Evolutionary conservation across 2,797 vertebrate species (phyloP), one percentile per base, ranked within the genome.

Genomic region (Gallinago solitaria): DNA sequence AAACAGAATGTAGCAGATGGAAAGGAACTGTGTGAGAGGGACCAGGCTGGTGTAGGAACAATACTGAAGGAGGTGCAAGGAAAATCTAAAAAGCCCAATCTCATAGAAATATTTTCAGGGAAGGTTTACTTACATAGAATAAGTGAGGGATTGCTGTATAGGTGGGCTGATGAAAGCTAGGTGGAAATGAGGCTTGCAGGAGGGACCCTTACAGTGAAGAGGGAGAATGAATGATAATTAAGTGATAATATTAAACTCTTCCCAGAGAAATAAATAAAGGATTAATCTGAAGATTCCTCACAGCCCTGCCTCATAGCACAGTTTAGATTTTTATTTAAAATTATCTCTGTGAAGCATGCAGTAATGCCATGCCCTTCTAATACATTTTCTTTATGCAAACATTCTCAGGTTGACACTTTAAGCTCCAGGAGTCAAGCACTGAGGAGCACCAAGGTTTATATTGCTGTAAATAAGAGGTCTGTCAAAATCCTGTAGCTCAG

Each of bases 41-140:
- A 87, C 82, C 75, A 93, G 94, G 65, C 77, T 95, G 93, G 77
- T 94, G 71, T 90, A 87, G 70, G 85, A 91, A 91, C 28, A 83
- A 95, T 92, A 94, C 59, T 68, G 87, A 96, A 75, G 78, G 89
- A 92, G 80, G 90, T 92, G 74, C 86, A 92, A 96, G 81, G 86
- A 94, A 97, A 96, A 96, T 73, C 73, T 80, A 53, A 96, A 94
- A 96, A 94, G 41, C 53, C 63, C 60, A 94, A 90, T 96, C 93
- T 95, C 94, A 92, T 95, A 96, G 96, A 95, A 82, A 84, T 81
- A 41, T 67, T 83, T 89, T 75, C n/a, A 74, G 71, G 35, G 59
- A 78, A 87, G 48, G 74, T 61, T 84, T 94, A 61, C 92, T 90
- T 32, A 3, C 32, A 85, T 86, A 85, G 69, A 82, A 56, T 93